Evolutionary conservation across 2,888 invertebrate species (phyloP).

Genomic region (Saturnia pavonia): DNA sequence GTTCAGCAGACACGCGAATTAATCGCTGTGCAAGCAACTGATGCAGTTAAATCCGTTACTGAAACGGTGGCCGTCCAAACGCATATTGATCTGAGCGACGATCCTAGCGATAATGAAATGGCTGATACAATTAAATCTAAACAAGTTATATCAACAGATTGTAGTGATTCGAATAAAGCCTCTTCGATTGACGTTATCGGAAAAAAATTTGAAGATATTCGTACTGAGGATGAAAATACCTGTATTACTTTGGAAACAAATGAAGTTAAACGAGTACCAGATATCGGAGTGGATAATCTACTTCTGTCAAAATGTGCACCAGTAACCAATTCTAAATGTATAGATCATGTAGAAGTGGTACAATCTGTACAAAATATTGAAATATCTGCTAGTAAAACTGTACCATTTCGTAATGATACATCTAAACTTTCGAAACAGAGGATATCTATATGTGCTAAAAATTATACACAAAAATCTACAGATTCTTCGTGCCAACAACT

Average conservation of each 20-base stretch:
- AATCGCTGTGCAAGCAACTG: neutral
- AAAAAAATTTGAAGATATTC: neutral
- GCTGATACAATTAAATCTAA: neutral
- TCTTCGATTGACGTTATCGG: neutral
- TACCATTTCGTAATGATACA: neutral
- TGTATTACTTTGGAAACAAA: neutral
- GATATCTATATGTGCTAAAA: neutral
- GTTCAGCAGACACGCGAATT: constrained; percentile 25
- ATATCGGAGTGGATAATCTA: neutral
- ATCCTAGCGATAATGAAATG: neutral
- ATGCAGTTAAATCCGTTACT: neutral
- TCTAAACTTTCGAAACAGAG: neutral
- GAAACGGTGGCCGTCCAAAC: neutral
- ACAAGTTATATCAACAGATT: neutral
- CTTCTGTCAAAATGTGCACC: neutral
- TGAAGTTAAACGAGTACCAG: neutral
- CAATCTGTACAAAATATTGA: neutral
- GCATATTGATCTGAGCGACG: neutral
- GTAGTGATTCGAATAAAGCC: neutral
- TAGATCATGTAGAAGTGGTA: neutral
- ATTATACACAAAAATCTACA: neutral
- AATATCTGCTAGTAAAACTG: neutral
- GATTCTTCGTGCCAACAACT: neutral
- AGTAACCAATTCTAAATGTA: neutral
- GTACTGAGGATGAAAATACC: neutral